A percentile compares a stretch with the other conserved stretches of the same genome.
Evolutionary conservation across 2,113 vertebrate genomes (phyloP).

Genomic region (Scatophagus argus): DNA sequence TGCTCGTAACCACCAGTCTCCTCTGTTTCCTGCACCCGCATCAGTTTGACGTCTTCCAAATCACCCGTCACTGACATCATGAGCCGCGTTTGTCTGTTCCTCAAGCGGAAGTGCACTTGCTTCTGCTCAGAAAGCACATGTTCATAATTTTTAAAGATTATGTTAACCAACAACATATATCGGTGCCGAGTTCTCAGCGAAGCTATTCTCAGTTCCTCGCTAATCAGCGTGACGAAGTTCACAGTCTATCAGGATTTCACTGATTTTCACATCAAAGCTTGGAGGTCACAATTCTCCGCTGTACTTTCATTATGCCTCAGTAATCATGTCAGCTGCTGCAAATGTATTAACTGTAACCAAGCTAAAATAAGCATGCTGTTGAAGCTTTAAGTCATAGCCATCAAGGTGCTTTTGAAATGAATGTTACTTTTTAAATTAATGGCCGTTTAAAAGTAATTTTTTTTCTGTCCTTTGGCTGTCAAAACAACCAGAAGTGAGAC

Average conservation of each 20-base stretch:
- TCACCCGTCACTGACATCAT: constrained; percentile 91
- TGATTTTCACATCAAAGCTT: neutral
- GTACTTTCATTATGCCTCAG: neutral
- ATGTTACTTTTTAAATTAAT: neutral
- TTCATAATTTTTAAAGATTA: neutral
- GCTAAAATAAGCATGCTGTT: neutral
- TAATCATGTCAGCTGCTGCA: neutral
- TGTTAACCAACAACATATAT: neutral
- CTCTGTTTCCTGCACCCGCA: constrained; percentile 89
- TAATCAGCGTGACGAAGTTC: neutral
- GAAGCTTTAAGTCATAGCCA: neutral
- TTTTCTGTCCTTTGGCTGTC: too few species aligned
- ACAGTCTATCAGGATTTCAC: neutral
- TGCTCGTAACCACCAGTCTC: constrained; percentile 87
- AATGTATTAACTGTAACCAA: neutral
- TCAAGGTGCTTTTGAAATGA: neutral
- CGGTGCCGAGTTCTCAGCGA: neutral
- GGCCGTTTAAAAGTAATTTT: too few species aligned
- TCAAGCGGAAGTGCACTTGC: constrained; percentile 88
- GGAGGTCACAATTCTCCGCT: neutral
- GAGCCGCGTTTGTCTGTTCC: constrained; percentile 88
- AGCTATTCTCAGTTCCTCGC: neutral
- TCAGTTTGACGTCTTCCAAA: constrained; percentile 90
- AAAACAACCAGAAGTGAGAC: neutral
- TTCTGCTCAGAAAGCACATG: constrained; percentile 80